Conservation (phyloP, 2,113 vertebrate species). For the Cichladusa arquata region DNA sequence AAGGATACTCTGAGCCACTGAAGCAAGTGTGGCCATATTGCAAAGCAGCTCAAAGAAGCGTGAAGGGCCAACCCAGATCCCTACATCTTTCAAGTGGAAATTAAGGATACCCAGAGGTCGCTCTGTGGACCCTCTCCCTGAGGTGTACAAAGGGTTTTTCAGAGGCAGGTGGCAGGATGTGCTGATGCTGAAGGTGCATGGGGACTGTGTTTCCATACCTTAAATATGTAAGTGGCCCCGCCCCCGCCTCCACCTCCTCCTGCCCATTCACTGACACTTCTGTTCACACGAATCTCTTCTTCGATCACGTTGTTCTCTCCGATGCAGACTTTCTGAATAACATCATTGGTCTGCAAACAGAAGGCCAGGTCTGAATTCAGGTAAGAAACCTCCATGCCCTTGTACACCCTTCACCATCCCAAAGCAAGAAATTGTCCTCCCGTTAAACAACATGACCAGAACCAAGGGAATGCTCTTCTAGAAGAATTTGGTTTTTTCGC, state of each 20-base stretch:
- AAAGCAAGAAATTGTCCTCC: neutral
- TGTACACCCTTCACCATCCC: neutral
- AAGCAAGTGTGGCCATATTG: neutral
- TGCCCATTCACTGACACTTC: conserved; percentile 82
- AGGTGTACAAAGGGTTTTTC: neutral
- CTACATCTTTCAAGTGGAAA: neutral
- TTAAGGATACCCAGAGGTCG: accelerated
- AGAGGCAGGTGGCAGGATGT: neutral
- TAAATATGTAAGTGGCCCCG: conserved; percentile 95
- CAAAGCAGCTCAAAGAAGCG: neutral
- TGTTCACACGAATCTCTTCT: conserved; percentile 84
- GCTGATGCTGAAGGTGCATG: neutral
- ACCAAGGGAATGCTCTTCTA: neutral
- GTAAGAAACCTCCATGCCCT: neutral
- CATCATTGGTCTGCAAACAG: conserved; percentile 76
- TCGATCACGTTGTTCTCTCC: conserved; percentile 88
- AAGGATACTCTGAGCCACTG: neutral
- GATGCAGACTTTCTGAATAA: conserved; percentile 87
- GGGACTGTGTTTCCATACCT: conserved; percentile 74
- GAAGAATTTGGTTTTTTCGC: neutral
- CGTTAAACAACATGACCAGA: neutral
- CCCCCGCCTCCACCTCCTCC: conserved; percentile 95
- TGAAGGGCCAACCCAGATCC: neutral
- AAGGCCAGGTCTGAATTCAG: neutral
- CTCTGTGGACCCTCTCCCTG: neutral